Percentiles rank a stretch among this genome's conserved stretches.
phyloP scores from a whole-genome alignment of 2,888 invertebrate species.

The Hololepta plana region DNA sequence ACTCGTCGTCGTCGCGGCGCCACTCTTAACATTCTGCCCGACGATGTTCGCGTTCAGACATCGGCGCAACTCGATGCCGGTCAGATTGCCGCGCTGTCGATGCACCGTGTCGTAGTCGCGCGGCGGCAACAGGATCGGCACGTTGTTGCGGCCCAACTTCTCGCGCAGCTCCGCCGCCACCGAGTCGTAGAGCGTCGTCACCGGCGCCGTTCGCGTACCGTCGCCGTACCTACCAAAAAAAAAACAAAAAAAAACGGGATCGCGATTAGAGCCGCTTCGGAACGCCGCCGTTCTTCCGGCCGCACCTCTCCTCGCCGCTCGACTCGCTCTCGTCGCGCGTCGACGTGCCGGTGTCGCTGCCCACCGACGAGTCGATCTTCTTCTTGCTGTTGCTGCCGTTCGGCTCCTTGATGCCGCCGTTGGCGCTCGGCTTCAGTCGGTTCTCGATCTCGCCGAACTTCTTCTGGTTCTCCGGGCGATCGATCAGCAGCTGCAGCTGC shows the following conservation, averaged over 20 bases:
- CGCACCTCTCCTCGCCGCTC: constrained; percentile 44
- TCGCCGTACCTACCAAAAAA: constrained; percentile 18
- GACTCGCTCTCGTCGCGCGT: constrained; percentile 51
- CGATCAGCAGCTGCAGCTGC: constrained; percentile 67
- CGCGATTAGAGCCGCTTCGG: neutral
- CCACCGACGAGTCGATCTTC: constrained; percentile 57
- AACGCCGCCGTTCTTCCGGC: neutral
- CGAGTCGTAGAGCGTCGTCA: constrained; percentile 73
- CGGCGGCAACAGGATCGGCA: constrained; percentile 75
- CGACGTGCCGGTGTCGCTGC: constrained; percentile 47
- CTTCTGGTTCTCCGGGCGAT: constrained; percentile 70
- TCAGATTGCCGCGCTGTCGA: constrained; percentile 53
- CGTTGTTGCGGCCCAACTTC: constrained; percentile 37
- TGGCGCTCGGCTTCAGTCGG: constrained; percentile 32
- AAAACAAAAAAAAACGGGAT: constrained; percentile 2
- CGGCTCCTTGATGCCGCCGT: constrained; percentile 34
- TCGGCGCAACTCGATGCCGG: constrained; percentile 50
- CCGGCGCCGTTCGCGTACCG: constrained; percentile 26
- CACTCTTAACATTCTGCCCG: constrained; percentile 27
- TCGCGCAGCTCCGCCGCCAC: constrained; percentile 79
- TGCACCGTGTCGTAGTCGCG: constrained; percentile 89
- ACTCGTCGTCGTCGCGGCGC: constrained; percentile 10
- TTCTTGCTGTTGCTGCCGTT: constrained; percentile 21
- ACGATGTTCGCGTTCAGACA: constrained; percentile 55
- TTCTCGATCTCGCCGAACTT: constrained; percentile 68